Conservation (phyloP, 2,888 invertebrate species). For the Lomographa bimaculata region DNA sequence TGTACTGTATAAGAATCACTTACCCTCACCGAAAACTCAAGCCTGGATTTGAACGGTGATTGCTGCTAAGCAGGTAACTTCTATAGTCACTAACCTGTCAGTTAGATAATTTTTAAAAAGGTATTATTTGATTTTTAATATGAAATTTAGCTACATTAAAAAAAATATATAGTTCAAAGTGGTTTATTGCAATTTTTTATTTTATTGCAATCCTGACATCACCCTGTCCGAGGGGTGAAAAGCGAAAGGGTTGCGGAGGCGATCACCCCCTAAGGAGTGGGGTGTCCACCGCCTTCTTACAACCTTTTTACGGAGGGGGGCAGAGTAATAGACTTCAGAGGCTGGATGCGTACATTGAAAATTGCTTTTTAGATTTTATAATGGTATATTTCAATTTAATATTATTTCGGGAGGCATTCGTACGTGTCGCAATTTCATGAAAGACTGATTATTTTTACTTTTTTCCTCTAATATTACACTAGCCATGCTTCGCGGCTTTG, state of each 20-base stretch:
- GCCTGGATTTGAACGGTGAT: too few relatives aligned
- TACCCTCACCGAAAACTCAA: too few relatives aligned
- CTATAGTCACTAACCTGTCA: too few relatives aligned
- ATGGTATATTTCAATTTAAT: slow-evolving; percentile 37
- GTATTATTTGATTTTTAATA: too few relatives aligned
- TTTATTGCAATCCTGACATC: slow-evolving; percentile 49
- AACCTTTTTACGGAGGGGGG: slow-evolving; percentile 80
- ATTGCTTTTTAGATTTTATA: slow-evolving; percentile 38
- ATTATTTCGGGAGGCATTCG: slow-evolving; percentile 22
- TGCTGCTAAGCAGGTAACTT: too few relatives aligned
- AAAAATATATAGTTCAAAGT: too few relatives aligned
- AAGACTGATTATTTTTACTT: too few relatives aligned
- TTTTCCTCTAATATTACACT: too few relatives aligned
- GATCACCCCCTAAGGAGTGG: slow-evolving; percentile 63
- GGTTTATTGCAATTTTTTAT: slow-evolving; percentile 19
- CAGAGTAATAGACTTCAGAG: slow-evolving; percentile 71
- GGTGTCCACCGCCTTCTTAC: slow-evolving; percentile 82
- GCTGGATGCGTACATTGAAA: slow-evolving; percentile 46
- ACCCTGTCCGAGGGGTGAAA: slow-evolving; percentile 78
- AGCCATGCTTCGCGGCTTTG: too few relatives aligned
- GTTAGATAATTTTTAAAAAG: too few relatives aligned
- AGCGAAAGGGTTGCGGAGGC: slow-evolving; percentile 83
- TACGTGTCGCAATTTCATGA: slow-evolving; percentile 16
- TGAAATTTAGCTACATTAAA: too few relatives aligned
- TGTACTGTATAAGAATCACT: too few relatives aligned